Conservation (phyloP, 1,140 invertebrate genomes). For the Diabrotica undecimpunctata region DNA sequence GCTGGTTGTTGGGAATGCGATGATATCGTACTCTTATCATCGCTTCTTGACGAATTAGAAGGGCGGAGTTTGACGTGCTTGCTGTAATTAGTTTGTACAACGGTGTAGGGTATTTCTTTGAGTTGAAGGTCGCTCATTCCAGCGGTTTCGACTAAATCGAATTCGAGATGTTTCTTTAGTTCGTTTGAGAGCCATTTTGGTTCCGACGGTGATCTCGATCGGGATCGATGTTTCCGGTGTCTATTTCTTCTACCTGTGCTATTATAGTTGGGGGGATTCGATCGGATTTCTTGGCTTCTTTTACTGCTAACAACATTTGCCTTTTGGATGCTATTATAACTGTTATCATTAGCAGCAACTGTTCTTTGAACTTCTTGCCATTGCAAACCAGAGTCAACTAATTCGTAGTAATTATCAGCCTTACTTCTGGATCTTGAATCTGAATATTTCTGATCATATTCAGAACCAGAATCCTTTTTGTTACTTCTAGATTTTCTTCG, state of each 20-base stretch:
- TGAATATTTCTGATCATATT: slow-evolving; percentile 49
- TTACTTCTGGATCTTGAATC: slow-evolving; percentile 31
- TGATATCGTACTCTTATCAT: slow-evolving; percentile 28
- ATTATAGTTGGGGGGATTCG: slow-evolving; percentile 18
- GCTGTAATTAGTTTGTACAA: slow-evolving; percentile 69
- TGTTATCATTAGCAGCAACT: slow-evolving; percentile 60
- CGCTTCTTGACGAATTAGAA: slow-evolving; percentile 51
- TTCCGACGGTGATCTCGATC: slow-evolving; percentile 68
- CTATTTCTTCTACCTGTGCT: slow-evolving; percentile 48
- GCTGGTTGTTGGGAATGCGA: slow-evolving; percentile 22
- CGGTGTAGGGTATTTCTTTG: slow-evolving; percentile 87
- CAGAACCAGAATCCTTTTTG: slow-evolving; percentile 55
- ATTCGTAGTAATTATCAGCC: slow-evolving; percentile 48
- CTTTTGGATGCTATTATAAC: slow-evolving; percentile 56
- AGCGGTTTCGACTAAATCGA: slow-evolving; percentile 81
- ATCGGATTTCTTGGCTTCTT: slow-evolving; percentile 22
- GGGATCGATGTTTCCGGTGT: slow-evolving; percentile 65
- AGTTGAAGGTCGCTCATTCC: slow-evolving; percentile 86
- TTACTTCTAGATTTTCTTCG: slow-evolving; percentile 63
- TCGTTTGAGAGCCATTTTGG: slow-evolving; percentile 67
- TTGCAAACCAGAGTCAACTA: slow-evolving; percentile 82
- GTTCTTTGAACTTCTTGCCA: slow-evolving; percentile 78
- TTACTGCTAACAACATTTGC: slow-evolving; percentile 61
- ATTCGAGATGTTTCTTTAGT: slow-evolving; percentile 80
- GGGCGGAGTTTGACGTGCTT: slow-evolving; percentile 56